Evolutionary conservation across 2,797 vertebrate species (phyloP).

Genomic region (Pterois miles): DNA sequence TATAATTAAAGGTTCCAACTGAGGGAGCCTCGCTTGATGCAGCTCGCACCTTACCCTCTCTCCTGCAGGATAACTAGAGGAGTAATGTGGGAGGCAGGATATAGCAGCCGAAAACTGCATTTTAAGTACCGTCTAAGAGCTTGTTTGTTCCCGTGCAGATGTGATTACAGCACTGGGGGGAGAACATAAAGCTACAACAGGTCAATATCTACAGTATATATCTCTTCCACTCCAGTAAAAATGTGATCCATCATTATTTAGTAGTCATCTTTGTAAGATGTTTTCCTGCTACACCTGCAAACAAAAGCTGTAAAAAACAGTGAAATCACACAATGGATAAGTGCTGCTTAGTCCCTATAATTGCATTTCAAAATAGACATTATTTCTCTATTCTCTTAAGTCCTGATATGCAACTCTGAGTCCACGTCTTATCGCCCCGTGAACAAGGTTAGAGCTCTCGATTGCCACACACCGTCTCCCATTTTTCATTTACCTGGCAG

Average conservation of each 20-base stretch:
- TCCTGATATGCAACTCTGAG: conserved; percentile 69
- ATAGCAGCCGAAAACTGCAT: conserved; percentile 52
- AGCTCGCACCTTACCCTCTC: conserved; percentile 74
- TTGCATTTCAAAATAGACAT: conserved; percentile 49
- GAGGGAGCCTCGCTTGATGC: conserved; percentile 82
- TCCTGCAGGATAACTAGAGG: conserved; percentile 65
- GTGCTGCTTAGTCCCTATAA: conserved; percentile 44
- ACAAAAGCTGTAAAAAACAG: conserved; percentile 20
- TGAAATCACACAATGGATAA: conserved; percentile 30
- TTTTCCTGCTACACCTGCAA: not conserved
- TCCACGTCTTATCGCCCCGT: conserved; percentile 70
- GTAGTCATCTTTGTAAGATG: conserved; percentile 4
- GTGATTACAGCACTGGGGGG: conserved; percentile 12
- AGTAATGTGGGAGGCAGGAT: conserved; percentile 52
- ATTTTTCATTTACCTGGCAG: conserved; percentile 83
- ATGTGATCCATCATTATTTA: conserved; percentile 21
- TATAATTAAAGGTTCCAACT: conserved; percentile 90
- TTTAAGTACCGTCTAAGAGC: conserved; percentile 47
- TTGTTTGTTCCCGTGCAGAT: conserved; percentile 46
- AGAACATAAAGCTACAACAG: conserved; percentile 34
- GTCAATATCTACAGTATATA: conserved; percentile 11
- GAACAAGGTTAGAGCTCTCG: conserved; percentile 77
- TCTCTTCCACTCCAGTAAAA: conserved; percentile 1
- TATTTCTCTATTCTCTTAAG: conserved; percentile 61
- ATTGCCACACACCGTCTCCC: conserved; percentile 71